Percentiles rank a stretch among this genome's conserved stretches.
Evolutionary conservation across 2,113 vertebrate species (phyloP).

Genomic region (Ia io): DNA sequence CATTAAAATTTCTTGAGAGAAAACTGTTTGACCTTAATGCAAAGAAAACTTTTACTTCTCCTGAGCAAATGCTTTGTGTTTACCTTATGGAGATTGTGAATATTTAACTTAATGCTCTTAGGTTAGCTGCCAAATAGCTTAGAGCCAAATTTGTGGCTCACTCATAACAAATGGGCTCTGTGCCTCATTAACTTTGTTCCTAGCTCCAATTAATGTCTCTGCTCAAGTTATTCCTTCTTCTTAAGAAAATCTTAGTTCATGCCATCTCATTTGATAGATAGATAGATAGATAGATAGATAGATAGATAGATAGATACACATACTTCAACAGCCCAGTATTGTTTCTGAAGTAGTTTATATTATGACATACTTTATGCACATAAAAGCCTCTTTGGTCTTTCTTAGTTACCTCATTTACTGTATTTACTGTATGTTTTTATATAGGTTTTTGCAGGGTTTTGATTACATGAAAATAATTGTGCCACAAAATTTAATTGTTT

Average conservation of each 20-base stretch:
- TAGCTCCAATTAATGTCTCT: slow-evolving; percentile 45
- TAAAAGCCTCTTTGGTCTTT: background rate
- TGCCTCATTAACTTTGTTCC: slow-evolving; percentile 62
- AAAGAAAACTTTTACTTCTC: slow-evolving; percentile 46
- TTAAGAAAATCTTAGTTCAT: slow-evolving; percentile 42
- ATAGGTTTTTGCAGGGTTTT: background rate
- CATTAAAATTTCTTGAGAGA: slow-evolving; percentile 1
- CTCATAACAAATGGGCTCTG: slow-evolving; percentile 52
- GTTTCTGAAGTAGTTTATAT: slow-evolving; percentile 12
- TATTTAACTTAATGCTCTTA: slow-evolving; percentile 67
- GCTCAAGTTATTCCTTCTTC: slow-evolving; percentile 18
- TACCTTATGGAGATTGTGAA: slow-evolving; percentile 51
- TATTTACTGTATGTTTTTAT: slow-evolving; percentile 5
- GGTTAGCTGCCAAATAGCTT: slow-evolving; percentile 56
- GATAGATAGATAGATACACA: too few species aligned
- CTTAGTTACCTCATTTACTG: slow-evolving; percentile 15
- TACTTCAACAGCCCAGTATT: background rate
- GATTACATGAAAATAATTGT: slow-evolving; percentile 25
- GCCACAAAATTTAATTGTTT: slow-evolving; percentile 3
- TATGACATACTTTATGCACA: background rate
- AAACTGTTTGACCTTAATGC: slow-evolving; percentile 13
- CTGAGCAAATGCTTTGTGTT: slow-evolving; percentile 47
- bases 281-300: background rate
- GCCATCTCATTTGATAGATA: background rate
- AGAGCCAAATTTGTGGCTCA: slow-evolving; percentile 55